Base-by-base conservation (phyloP, 2,888 invertebrate genomes). In the Sminthurides aquaticus region DNA sequence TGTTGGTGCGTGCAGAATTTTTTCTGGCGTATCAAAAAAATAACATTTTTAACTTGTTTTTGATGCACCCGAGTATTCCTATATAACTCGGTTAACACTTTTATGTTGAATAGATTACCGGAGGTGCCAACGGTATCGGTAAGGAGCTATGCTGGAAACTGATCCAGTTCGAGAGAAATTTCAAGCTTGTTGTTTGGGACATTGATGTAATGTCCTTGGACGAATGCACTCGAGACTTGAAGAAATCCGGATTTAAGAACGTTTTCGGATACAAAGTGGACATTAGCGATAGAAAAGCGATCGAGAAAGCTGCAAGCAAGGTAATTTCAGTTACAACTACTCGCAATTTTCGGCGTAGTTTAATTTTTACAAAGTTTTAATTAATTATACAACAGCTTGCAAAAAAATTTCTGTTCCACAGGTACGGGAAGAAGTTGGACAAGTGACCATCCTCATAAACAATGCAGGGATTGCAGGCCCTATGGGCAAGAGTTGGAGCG, bases 151-250 rank as follows among this genome's bases (percentile, higher is more conserved):
- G 52, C 20, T 8, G 52, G 8, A 5, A 20, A 5, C 5, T 52
- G 18, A 8, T 22, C 5, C 52, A 20, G 52, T 20, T 15, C 5
- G 52, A 52, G 20, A 52, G 20, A 22, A 20, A 52, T 20, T 15
- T 52, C 52, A 52, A 52, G 22, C 5, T 52, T 8, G 52, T 52
- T 5, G 20, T 52, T 52, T 52, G 52, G 52, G 52, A 52, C 20
- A 52, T 52, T 20, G 52, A 52, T 22, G 52, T 20, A 5, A 52
- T 52, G 52, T 8, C 8, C 5, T 18, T 52, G 52, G 52, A 52
- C 22, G 52, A 20, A 52, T 22, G 5, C 5, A 22, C 20, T 22
- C 18, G 22, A 22, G 52, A 52, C 3, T 20, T 52, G 20, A 52
- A 22, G 22, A 8, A 20, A 18, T 20, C 5, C 22, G 52, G 52